Base-by-base conservation (phyloP, 2,797 vertebrate species). In the Glyptemys insculpta region DNA sequence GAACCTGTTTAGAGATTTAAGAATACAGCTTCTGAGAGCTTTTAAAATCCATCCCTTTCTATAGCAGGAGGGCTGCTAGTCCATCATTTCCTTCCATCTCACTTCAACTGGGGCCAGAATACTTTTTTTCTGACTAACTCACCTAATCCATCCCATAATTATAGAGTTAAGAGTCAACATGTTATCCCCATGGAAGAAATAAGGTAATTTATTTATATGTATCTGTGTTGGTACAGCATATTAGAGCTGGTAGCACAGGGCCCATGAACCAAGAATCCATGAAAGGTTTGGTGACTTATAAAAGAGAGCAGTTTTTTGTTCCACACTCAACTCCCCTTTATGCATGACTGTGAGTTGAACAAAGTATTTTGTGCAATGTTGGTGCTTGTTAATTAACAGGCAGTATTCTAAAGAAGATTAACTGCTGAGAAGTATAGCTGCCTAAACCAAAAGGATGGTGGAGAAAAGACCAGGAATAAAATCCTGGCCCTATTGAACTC, bases 1-100 rank as follows among this genome's bases (percentile, higher is more conserved):
- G 92, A 91, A 92, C 44, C 91, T 86, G 86, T 93, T 87, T 89
- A 94, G 79, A 92, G 95, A 93, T 95, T 92, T 90, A 68, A 95
- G 95, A 94, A 62, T 31, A 53, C 81, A 85, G 80, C 59, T 89
- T 96, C 86, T 89, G 68, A 84, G 94, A 95, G 89, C 93, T 95
- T 96, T 95, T 96, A 97, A 91, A 95, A 81, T 85, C 86, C 86
- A 14, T 65, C 88, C 84, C 91, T 96, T 81, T 27, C 74, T 76
- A 9, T 3, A 54, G 92, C 94, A 96, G 49, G 87, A 94, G 88
- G 94, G 86, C 92, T 95, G 88, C 95, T 92, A 95, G 16, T 96
- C 96, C 96, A 94, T 95, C 41, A 94, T 83, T 94, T 88, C 96
- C 72, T 88, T 94, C 72, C 82, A 94, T 94, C 87, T 96, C 86